These are phyloP conservation scores for Mystacornis crossleyi DNA, from an alignment of 2,113 vertebrate species.

Conservation along the genomic window DNA sequence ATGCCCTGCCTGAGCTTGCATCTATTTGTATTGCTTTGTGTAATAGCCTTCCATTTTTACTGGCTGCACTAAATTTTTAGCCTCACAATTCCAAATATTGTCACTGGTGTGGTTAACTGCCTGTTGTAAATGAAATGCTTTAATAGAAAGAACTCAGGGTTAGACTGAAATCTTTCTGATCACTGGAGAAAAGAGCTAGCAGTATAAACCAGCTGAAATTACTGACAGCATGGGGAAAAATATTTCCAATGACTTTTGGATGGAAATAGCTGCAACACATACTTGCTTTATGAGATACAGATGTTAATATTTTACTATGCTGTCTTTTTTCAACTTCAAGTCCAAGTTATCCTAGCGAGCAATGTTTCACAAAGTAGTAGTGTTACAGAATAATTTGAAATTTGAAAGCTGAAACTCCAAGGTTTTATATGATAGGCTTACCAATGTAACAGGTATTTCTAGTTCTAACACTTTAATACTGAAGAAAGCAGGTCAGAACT, in stretches of 20 bases:
- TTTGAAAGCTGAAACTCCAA: neutral
- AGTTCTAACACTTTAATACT: neutral
- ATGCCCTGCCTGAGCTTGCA: neutral
- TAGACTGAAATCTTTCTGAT: neutral
- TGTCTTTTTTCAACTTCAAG: conserved; percentile 1
- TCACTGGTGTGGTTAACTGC: neutral
- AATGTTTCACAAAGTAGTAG: neutral
- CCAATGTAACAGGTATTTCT: neutral
- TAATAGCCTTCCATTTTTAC: neutral
- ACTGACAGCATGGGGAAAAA: neutral
- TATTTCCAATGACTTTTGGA: neutral
- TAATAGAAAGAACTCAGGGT: neutral
- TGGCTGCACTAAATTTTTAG: neutral
- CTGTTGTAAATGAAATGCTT: neutral
- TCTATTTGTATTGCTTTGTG: neutral
- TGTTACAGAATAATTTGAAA: neutral
- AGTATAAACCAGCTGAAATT: neutral
- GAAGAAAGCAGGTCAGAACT: conserved; percentile 1
- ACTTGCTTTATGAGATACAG: neutral
- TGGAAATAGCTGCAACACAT: neutral
- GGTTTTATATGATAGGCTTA: neutral
- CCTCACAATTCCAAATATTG: neutral
- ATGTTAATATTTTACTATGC: neutral
- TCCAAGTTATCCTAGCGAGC: conserved; percentile 6
- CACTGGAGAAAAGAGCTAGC: neutral